Conservation (phyloP, 2,113 vertebrate species). For the Tricholaema leucomelas region DNA sequence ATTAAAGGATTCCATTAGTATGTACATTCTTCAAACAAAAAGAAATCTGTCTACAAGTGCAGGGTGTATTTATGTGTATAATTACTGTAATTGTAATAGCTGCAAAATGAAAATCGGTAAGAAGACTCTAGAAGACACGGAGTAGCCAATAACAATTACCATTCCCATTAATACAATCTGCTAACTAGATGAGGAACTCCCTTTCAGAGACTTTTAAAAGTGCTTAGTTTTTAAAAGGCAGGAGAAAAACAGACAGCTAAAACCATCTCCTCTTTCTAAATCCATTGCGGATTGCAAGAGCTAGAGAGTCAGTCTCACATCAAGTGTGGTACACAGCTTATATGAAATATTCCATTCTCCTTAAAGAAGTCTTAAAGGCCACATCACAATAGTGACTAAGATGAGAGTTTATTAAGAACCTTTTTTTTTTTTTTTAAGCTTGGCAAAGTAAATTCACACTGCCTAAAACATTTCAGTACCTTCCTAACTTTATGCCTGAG, state of each 20-base stretch:
- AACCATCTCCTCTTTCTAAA: neutral
- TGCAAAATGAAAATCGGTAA: slow-evolving; percentile 31
- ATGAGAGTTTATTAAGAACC: neutral
- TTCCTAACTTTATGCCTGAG: neutral
- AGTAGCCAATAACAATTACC: neutral
- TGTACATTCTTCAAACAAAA: slow-evolving; percentile 39
- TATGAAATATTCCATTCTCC: neutral
- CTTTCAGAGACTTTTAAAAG: neutral
- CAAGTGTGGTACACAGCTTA: neutral
- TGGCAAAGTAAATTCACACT: neutral
- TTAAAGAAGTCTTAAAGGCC: neutral
- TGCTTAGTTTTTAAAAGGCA: neutral
- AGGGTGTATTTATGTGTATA: slow-evolving; percentile 19
- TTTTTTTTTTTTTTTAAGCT: neutral
- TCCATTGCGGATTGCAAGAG: neutral
- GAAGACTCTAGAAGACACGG: neutral
- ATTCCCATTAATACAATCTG: neutral
- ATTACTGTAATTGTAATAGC: slow-evolving; percentile 40
- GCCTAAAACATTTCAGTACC: neutral
- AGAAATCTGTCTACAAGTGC: neutral
- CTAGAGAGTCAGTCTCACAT: neutral
- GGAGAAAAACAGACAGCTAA: neutral
- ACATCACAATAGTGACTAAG: neutral
- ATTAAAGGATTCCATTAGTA: slow-evolving; percentile 26
- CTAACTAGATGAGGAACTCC: neutral